These are phyloP conservation scores for Lycophotia porphyrea DNA, from an alignment of 2,888 invertebrate genomes.

Conservation along the genomic window DNA sequence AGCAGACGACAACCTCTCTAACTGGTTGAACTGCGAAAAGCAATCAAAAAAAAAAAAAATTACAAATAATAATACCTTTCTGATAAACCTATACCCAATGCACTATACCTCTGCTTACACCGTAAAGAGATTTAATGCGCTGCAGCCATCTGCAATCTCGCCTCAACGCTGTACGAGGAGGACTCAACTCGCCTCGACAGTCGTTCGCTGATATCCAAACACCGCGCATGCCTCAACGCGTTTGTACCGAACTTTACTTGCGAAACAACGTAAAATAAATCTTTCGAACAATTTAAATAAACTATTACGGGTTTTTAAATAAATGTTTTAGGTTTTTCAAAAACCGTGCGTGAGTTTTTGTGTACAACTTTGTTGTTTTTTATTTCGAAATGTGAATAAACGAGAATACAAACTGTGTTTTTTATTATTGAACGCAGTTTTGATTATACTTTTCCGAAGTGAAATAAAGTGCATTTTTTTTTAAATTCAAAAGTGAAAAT, in stretches of 20 bases:
- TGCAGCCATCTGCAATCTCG: constrained; percentile 60
- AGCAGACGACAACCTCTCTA: no score
- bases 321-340: no score
- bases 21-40: no score
- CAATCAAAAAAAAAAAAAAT: no score
- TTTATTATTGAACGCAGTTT: constrained; percentile 18
- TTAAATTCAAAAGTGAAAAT: not conserved
- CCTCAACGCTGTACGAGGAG: constrained; percentile 5
- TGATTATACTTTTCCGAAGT: constrained; percentile 4
- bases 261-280: constrained; percentile 43
- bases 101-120: not conserved
- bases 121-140: constrained; percentile 36
- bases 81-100: not conserved
- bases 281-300: constrained; percentile 11
- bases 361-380: not conserved
- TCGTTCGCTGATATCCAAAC: constrained; percentile 60
- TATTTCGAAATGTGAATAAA: constrained; percentile 14
- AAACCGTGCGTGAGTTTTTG: constrained; percentile 5
- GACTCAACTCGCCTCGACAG: constrained; percentile 49
- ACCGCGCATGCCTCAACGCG: constrained; percentile 61
- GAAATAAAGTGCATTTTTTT: constrained; percentile 3
- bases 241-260: constrained; percentile 52
- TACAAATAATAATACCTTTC: no score
- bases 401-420: constrained; percentile 10
- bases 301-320: not conserved